phyloP scores from a whole-genome alignment of 2,113 vertebrate genomes.

The Ciconia boyciana region DNA sequence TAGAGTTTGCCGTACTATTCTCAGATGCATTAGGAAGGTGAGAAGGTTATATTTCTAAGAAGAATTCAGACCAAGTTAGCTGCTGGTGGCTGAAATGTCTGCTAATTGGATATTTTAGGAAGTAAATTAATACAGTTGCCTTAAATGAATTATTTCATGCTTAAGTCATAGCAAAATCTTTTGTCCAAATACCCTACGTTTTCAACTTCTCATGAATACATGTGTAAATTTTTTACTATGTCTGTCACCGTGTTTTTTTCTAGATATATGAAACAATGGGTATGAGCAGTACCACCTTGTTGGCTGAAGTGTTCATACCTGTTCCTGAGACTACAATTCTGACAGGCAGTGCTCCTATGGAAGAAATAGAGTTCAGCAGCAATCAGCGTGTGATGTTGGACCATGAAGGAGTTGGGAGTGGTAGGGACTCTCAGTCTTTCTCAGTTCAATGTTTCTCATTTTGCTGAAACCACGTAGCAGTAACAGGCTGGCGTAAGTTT shows the following conservation, averaged over 20 bases:
- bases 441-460: not conserved
- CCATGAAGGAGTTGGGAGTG: conserved; percentile 95
- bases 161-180: not conserved
- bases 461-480: not conserved
- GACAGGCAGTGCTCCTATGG: conserved; percentile 77
- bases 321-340: conserved; percentile 86
- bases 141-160: not conserved
- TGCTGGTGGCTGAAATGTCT: not conserved
- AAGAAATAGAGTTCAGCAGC: conserved; percentile 94
- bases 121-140: not conserved
- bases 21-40: not conserved
- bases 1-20: not conserved
- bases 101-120: not conserved
- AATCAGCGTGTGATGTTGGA: conserved; percentile 84
- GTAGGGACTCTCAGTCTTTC: conserved; percentile 62
- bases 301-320: conserved; percentile 88
- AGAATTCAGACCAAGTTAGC: not conserved
- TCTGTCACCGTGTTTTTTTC: not conserved
- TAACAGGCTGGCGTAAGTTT: not conserved
- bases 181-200: not conserved
- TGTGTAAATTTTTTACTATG: not conserved
- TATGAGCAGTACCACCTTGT: conserved; percentile 70
- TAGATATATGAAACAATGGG: conserved; percentile 88
- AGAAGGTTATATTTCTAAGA: not conserved
- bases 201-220: not conserved